phyloP scores from a whole-genome alignment of 2,113 vertebrate species.

The Hirundichthys speculiger region DNA sequence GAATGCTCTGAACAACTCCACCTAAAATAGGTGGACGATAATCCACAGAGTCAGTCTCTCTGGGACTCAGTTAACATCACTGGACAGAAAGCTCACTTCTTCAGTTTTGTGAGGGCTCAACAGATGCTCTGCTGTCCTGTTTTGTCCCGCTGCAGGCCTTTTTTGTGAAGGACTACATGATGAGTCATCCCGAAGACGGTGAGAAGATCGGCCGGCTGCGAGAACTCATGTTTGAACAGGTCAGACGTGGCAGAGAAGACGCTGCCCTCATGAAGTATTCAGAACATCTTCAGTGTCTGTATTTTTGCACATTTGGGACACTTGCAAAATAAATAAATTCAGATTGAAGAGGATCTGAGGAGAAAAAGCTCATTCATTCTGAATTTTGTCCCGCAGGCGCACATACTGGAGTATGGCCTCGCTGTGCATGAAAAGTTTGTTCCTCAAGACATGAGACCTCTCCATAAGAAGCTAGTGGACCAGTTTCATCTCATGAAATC shows the following conservation, averaged over 20 bases:
- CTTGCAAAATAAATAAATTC: too few relatives aligned
- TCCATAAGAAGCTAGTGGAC: constrained; percentile 98
- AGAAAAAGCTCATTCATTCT: not conserved
- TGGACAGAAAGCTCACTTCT: constrained; percentile 8
- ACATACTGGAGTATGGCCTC: constrained; percentile 95
- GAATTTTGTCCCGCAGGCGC: constrained; percentile 81
- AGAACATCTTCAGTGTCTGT: too few relatives aligned
- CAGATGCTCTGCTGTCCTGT: constrained; percentile 54
- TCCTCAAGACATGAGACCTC: constrained; percentile 96
- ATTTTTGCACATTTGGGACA: too few relatives aligned
- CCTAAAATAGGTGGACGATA: too few relatives aligned
- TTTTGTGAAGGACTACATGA: constrained; percentile 95
- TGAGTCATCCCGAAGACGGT: constrained; percentile 97
- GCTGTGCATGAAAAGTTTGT: constrained; percentile 97
- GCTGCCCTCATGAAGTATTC: not conserved
- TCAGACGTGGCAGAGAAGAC: constrained; percentile 59
- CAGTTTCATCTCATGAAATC: constrained; percentile 99
- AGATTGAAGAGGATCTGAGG: too few relatives aligned
- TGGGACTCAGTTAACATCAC: constrained; percentile 48
- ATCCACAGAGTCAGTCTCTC: constrained; percentile 33
- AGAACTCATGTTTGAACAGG: constrained; percentile 98
- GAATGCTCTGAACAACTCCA: constrained; percentile 26
- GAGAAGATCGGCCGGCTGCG: constrained; percentile 94
- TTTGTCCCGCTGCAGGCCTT: constrained; percentile 86
- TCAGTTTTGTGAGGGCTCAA: constrained; percentile 44